Evolutionary conservation across 2,113 vertebrate genomes (phyloP).

Genomic region (Heptranchias perlo): DNA sequence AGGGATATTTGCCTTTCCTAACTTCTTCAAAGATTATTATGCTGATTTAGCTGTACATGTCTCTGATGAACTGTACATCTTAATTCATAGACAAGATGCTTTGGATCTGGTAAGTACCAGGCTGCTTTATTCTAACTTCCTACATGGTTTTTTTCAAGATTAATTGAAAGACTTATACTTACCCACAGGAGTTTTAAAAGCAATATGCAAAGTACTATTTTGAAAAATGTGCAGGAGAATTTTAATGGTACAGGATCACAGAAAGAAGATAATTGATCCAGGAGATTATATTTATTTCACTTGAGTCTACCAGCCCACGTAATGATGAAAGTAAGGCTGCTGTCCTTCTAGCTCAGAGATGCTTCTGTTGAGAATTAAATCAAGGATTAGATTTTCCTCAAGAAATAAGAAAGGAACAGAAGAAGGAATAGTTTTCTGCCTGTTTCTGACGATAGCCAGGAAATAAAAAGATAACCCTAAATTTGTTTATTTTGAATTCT

Average conservation of each 20-base stretch:
- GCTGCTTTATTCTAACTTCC: background rate
- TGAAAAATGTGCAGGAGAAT: background rate
- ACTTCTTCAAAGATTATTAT: background rate
- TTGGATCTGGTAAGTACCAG: background rate
- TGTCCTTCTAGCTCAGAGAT: background rate
- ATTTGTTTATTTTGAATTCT: background rate
- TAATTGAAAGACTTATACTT: background rate
- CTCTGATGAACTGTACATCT: background rate
- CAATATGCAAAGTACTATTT: background rate
- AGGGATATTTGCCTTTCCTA: background rate
- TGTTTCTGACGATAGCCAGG: background rate
- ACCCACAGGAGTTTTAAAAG: background rate
- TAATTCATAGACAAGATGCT: background rate
- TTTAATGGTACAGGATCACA: background rate
- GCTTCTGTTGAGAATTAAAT: background rate
- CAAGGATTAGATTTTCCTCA: background rate
- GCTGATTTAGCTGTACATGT: too few relatives aligned
- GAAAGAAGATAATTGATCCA: background rate
- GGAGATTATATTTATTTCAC: background rate
- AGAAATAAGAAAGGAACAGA: background rate
- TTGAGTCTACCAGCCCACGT: background rate
- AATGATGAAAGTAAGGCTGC: background rate
- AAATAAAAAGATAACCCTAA: background rate
- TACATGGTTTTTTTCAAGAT: background rate
- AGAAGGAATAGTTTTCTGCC: background rate